These are phyloP conservation scores for Leptodactylus fuscus DNA, from an alignment of 2,113 vertebrate genomes.

Conservation along the genomic window DNA sequence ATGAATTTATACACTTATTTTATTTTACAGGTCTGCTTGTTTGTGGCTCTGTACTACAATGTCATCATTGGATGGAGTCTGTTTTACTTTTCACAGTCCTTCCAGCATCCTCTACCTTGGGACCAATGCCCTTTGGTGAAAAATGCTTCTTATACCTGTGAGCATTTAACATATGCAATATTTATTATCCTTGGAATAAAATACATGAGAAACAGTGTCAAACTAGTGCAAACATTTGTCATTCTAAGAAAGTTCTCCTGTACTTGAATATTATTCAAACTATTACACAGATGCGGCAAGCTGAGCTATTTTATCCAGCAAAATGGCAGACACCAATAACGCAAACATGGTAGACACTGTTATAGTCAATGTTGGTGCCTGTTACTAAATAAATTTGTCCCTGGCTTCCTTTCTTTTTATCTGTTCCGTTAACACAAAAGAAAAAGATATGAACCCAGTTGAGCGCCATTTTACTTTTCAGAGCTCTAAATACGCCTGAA, in stretches of 20 bases:
- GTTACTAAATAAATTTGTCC: no score
- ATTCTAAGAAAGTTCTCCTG: no score
- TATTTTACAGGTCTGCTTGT: conserved; percentile 87
- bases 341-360: no score
- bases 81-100: conserved; percentile 98
- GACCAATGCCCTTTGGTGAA: conserved; percentile 93
- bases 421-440: no score
- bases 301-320: no score
- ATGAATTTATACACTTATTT: background rate
- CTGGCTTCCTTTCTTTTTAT: no score
- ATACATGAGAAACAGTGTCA: background rate
- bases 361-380: no score
- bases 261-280: background rate
- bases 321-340: no score
- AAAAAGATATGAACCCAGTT: no score
- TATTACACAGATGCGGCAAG: no score
- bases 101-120: conserved; percentile 96
- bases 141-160: conserved; percentile 87
- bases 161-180: conserved; percentile 63
- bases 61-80: conserved; percentile 98
- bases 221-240: background rate
- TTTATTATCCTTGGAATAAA: background rate
- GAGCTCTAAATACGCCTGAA: no score
- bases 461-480: no score
- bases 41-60: conserved; percentile 97